Percentiles rank a stretch among this genome's conserved stretches.
These are phyloP conservation scores for Liodrosophila aerea DNA, from an alignment of 2,888 invertebrate species.

Conservation along the genomic window DNA sequence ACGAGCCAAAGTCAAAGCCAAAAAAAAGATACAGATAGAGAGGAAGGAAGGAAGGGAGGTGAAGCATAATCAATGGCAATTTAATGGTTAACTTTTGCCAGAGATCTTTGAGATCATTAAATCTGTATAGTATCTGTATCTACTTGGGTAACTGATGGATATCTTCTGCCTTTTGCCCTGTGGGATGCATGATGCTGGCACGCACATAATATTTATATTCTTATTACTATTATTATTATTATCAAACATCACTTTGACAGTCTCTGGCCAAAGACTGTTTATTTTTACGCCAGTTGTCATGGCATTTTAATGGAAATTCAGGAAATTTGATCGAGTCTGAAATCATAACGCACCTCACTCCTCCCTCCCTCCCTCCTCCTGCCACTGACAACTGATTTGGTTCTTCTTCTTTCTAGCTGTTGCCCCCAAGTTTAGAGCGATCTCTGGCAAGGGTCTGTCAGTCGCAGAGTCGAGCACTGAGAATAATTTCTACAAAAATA, in stretches of 20 bases:
- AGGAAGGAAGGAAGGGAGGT: neutral
- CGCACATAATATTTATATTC: conserved; percentile 52
- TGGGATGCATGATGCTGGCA: conserved; percentile 36
- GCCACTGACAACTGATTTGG: conserved; percentile 54
- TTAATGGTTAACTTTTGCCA: conserved; percentile 68
- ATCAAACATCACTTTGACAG: neutral
- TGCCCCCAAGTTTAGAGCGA: conserved; percentile 28
- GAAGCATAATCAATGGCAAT: conserved; percentile 68
- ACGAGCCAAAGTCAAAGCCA: conserved; percentile 57
- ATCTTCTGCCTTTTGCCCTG: conserved; percentile 39
- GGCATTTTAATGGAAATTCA: conserved; percentile 68
- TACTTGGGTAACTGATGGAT: too few relatives aligned
- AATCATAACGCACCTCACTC: conserved; percentile 62
- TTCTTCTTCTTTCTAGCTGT: conserved; percentile 3
- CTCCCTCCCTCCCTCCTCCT: conserved; percentile 12
- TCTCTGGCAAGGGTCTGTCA: conserved; percentile 52
- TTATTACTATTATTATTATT: conserved; percentile 36
- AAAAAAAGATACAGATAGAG: neutral
- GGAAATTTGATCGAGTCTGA: conserved; percentile 73
- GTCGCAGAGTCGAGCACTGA: conserved; percentile 21
- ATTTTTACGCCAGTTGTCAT: conserved; percentile 62
- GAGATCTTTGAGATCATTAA: conserved; percentile 51
- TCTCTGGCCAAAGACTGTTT: conserved; percentile 20
- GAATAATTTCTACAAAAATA: conserved; percentile 62
- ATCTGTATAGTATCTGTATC: too few relatives aligned